These are phyloP conservation scores for Ctenoplectra terminalis DNA, from an alignment of 1,140 invertebrate species.

Conservation along the genomic window DNA sequence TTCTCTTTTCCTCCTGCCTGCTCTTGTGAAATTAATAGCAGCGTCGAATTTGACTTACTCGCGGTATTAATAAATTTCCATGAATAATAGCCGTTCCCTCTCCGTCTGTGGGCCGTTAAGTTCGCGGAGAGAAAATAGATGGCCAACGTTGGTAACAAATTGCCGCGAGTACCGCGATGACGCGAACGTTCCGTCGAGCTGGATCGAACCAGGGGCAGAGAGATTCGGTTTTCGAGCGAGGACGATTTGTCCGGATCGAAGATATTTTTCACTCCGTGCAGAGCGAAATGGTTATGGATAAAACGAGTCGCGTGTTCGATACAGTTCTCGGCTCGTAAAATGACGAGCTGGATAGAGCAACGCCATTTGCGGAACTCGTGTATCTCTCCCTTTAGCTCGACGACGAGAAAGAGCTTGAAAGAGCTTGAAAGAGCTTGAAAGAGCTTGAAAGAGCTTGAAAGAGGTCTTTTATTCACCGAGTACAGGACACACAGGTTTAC, in stretches of 20 bases:
- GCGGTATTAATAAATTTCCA: slow-evolving; percentile 37
- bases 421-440: no score
- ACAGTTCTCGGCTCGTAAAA: slow-evolving; percentile 25
- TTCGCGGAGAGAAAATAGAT: background rate
- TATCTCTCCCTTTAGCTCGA: background rate
- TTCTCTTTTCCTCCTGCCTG: background rate
- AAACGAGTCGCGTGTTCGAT: slow-evolving; percentile 1
- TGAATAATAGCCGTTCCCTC: slow-evolving; percentile 12
- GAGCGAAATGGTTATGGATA: background rate
- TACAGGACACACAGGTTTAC: slow-evolving; percentile 22
- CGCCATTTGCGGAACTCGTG: background rate
- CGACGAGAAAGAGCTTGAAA: no score
- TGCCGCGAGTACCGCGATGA: background rate
- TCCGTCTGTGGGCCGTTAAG: background rate
- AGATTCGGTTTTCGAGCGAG: background rate
- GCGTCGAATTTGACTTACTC: slow-evolving; percentile 38
- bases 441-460: no score
- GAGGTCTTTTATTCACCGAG: slow-evolving; percentile 34
- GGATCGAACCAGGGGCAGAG: background rate
- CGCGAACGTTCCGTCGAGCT: slow-evolving; percentile 14
- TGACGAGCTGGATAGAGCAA: background rate
- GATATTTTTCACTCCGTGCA: background rate
- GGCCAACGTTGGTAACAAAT: background rate
- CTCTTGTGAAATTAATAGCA: slow-evolving; percentile 7
- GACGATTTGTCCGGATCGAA: background rate